phyloP scores from a whole-genome alignment of 2,113 vertebrate genomes.

The Eidolon helvum region DNA sequence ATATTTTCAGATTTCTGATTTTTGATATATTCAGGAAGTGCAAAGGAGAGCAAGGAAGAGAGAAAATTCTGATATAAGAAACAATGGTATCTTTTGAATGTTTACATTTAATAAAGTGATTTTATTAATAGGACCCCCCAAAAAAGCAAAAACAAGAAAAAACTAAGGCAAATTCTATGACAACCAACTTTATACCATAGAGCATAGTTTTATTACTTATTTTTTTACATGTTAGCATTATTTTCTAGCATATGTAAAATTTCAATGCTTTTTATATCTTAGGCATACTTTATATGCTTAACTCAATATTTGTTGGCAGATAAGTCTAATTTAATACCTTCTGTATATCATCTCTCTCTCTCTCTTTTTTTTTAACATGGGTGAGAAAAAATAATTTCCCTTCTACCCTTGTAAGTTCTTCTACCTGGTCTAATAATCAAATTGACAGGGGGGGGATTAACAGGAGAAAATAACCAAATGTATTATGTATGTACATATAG shows the following conservation, averaged over 20 bases:
- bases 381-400: neutral
- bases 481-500: too few relatives aligned
- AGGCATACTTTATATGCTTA: neutral
- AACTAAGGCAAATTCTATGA: neutral
- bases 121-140: neutral
- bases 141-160: neutral
- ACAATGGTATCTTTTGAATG: neutral
- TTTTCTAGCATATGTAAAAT: neutral
- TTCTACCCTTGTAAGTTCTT: too few relatives aligned
- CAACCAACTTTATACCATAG: neutral
- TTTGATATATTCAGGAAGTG: neutral
- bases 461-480: too few relatives aligned
- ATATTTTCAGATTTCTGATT: neutral
- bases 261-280: neutral
- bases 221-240: neutral
- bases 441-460: too few relatives aligned
- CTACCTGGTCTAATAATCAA: too few relatives aligned
- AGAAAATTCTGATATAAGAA: neutral
- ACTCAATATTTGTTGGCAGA: neutral
- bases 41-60: neutral
- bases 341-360: neutral
- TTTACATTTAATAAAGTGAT: neutral
- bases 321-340: neutral
- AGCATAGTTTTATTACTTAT: neutral
- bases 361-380: neutral